Base-by-base conservation (phyloP, 2,888 invertebrate genomes). In the Gymnocheta viridis region DNA sequence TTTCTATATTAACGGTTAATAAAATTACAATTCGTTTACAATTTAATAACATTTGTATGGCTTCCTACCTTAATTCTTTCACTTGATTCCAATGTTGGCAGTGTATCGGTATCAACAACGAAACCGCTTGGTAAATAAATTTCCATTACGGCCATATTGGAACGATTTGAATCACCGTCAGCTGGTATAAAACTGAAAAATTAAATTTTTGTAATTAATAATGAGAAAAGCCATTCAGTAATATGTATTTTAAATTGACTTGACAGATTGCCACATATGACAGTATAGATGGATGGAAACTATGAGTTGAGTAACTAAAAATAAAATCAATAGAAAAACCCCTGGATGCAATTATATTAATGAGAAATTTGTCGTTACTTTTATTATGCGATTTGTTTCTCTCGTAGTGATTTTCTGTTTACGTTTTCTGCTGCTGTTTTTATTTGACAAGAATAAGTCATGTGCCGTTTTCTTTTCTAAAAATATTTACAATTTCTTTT, bases 81-180 rank as follows among this genome's bases (percentile, higher is more conserved):
- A 88, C 93, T 93, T 32, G 91, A 90, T 82, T 91, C 91, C 54
- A 95, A 90, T 73, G 95, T 95, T 2, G 97, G 96, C 64, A 97
- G 91, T 0, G 95, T 96, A 89, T 95, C 95, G 86, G 95, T 93
- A 87, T 98, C 97, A 0, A 97, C 96, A 1, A 96, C 94, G 91
- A 96, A 98, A 22, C 98, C 98, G 12, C 98, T 98, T 0, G 98
- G 98, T 82, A 98, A 93, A 86, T 95, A 95, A 0, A 98, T 96
- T 89, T 98, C 97, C 94, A 98, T 96, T 0, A 98, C 95, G 6
- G 97, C 96, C 95, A 98, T 96, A 87, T 98, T 98, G 86, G 92
- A 92, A 38, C 89, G 89, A 78, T 95, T 95, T 32, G 89, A 86
- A 82, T 89, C 91, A 14, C 90, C 90, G 6, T 87, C 87, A 19